Percentiles rank a stretch among this genome's conserved stretches.
phyloP scores from a whole-genome alignment of 1,140 invertebrate genomes.

The Hydropsyche tenuis region DNA sequence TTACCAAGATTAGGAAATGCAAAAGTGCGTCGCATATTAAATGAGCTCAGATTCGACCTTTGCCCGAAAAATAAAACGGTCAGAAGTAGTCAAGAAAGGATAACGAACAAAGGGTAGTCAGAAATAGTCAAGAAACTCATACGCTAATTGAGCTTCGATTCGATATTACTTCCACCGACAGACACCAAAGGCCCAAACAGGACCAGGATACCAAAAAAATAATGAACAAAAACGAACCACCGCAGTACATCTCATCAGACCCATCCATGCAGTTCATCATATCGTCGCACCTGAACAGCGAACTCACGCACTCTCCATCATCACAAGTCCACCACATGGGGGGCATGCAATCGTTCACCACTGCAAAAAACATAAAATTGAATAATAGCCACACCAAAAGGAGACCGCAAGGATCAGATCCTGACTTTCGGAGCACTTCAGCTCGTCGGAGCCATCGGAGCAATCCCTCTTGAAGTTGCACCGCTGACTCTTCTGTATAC shows the following conservation, averaged over 20 bases:
- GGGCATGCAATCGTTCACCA: conserved; percentile 39
- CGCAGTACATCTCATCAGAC: conserved; percentile 65
- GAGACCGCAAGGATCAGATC: not conserved
- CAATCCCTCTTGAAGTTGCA: conserved; percentile 61
- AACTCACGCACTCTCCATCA: conserved; percentile 50
- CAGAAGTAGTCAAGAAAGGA: too few species aligned
- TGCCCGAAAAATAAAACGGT: too few species aligned
- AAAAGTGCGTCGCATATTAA: too few species aligned
- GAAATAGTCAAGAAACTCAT: too few species aligned
- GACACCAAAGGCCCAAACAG: too few species aligned
- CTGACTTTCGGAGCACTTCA: conserved; percentile 65
- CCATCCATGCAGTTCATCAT: conserved; percentile 58
- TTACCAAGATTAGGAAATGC: too few species aligned
- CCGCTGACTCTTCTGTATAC: conserved; percentile 61
- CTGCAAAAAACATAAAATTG: not conserved
- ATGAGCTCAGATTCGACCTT: too few species aligned
- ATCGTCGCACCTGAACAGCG: conserved; percentile 59
- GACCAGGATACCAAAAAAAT: too few species aligned
- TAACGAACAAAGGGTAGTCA: too few species aligned
- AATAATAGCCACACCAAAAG: not conserved
- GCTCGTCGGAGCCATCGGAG: conserved; percentile 69
- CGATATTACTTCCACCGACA: too few species aligned
- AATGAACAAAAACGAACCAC: not conserved
- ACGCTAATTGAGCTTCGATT: too few species aligned
- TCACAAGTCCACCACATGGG: conserved; percentile 34